phyloP scores from a whole-genome alignment of 2,888 invertebrate species.

The Drosophila tanythrix region DNA sequence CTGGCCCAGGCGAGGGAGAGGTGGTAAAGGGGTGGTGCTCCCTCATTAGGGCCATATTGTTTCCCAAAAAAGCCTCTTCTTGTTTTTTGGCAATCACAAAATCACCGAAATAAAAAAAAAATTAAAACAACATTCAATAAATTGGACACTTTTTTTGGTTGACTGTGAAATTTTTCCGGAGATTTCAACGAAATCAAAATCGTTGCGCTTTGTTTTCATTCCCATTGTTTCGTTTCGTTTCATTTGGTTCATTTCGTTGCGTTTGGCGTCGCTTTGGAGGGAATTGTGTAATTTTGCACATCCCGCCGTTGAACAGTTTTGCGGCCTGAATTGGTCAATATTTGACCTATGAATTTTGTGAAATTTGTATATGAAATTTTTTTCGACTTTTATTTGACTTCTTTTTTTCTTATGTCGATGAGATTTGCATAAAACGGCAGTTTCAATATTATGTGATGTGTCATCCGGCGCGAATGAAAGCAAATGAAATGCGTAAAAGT shows the following conservation, averaged over 20 bases:
- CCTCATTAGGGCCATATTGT: slow-evolving; percentile 57
- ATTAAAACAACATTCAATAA: slow-evolving; percentile 13
- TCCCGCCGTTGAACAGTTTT: slow-evolving; percentile 23
- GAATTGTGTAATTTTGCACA: slow-evolving; percentile 70
- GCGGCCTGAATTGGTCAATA: slow-evolving; percentile 61
- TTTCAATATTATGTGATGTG: slow-evolving; percentile 41
- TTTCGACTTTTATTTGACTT: slow-evolving; percentile 15
- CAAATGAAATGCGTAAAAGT: slow-evolving; percentile 12
- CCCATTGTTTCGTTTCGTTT: slow-evolving; percentile 41
- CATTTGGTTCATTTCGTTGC: slow-evolving; percentile 17
- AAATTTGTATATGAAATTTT: slow-evolving; percentile 49
- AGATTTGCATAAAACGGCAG: slow-evolving; percentile 67
- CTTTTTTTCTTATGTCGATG: slow-evolving; percentile 4
- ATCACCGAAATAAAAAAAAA: neutral
- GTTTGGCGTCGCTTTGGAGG: slow-evolving; percentile 21
- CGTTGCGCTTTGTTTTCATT: slow-evolving; percentile 31
- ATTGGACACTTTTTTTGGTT: neutral
- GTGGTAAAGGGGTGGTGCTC: slow-evolving; percentile 30
- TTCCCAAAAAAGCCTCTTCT: neutral
- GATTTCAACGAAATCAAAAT: slow-evolving; percentile 24
- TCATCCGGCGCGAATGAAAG: slow-evolving; percentile 30
- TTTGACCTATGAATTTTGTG: slow-evolving; percentile 64
- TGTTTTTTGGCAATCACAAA: slow-evolving; percentile 41
- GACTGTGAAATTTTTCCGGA: slow-evolving; percentile 13
- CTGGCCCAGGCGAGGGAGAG: neutral